These are phyloP conservation scores for Dolichopus griseipennis DNA, from an alignment of 2,888 invertebrate genomes.

Conservation along the genomic window DNA sequence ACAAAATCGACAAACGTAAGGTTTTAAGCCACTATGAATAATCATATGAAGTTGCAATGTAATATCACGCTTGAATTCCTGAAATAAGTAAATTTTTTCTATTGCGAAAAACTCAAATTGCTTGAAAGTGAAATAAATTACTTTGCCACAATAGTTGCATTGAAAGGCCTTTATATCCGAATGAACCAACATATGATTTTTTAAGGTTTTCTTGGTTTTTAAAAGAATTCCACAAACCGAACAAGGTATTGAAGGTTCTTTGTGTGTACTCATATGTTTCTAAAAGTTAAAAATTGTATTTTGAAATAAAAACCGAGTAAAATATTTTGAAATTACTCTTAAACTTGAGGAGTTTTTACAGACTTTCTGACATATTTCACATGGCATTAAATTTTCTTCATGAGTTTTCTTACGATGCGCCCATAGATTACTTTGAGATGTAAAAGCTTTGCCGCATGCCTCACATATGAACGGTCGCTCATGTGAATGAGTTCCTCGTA, in stretches of 20 bases:
- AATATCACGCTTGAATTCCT: not conserved
- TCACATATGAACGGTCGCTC: slow-evolving; percentile 36
- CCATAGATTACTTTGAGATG: slow-evolving; percentile 1
- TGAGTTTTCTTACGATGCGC: not conserved
- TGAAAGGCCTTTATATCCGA: not conserved
- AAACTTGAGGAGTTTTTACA: not conserved
- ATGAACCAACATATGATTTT: slow-evolving; percentile 27
- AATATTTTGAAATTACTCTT: not conserved
- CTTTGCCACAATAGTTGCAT: not conserved
- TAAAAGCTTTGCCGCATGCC: slow-evolving; percentile 34
- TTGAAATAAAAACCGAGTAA: not conserved
- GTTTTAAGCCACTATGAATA: slow-evolving; percentile 40
- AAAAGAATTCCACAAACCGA: slow-evolving; percentile 33
- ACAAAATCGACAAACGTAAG: slow-evolving; percentile 42
- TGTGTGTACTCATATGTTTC: not conserved
- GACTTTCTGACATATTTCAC: not conserved
- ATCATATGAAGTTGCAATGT: slow-evolving; percentile 33
- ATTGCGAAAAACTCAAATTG: too few relatives aligned
- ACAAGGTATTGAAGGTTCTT: slow-evolving; percentile 21
- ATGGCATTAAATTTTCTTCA: not conserved
- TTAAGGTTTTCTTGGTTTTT: slow-evolving; percentile 32
- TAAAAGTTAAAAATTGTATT: not conserved
- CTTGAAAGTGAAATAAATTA: too few relatives aligned
- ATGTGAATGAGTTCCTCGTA: slow-evolving; percentile 22
- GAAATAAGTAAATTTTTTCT: slow-evolving; percentile 17